These are phyloP conservation scores for Echinops telfairi DNA, from an alignment of 2,113 vertebrate genomes.

Conservation along the genomic window DNA sequence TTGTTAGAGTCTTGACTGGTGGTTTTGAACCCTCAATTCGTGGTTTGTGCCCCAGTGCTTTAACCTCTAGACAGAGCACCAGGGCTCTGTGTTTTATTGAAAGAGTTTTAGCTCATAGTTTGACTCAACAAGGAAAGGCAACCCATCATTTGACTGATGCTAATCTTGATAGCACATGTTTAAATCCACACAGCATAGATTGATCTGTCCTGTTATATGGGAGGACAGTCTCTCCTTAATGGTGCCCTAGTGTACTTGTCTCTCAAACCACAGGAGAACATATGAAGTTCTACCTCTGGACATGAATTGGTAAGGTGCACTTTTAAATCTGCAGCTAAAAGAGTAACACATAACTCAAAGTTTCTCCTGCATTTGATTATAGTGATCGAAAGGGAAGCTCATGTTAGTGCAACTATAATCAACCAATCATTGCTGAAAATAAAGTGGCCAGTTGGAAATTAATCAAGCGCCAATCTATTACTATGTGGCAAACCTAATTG, in stretches of 20 bases:
- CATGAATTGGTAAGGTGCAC: background rate
- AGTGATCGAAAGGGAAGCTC: conserved; percentile 49
- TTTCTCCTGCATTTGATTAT: conserved; percentile 68
- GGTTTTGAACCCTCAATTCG: too few species aligned
- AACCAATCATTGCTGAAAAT: conserved; percentile 49
- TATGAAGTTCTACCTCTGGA: conserved; percentile 59
- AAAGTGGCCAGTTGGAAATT: conserved; percentile 62
- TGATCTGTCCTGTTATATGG: conserved; percentile 8
- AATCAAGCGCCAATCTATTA: conserved; percentile 61
- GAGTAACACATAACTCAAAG: conserved; percentile 51
- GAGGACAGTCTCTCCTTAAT: background rate
- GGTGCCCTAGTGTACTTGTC: conserved; percentile 29
- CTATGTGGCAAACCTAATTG: background rate
- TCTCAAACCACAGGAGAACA: conserved; percentile 55
- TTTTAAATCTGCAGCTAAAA: conserved; percentile 72
- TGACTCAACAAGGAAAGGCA: conserved; percentile 28
- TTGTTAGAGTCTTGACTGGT: conserved; percentile 16
- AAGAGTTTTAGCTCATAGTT: background rate
- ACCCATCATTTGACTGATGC: background rate
- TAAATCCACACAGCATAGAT: conserved; percentile 47
- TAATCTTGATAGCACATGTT: conserved; percentile 49
- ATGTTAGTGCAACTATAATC: conserved; percentile 45
- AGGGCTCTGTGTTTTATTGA: background rate
- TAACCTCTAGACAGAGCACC: too few species aligned
- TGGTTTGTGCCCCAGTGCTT: too few species aligned